Base-by-base conservation (phyloP, 30 jellyfish, hydroid and myxozoan species). In the Hydractinia echinata region DNA sequence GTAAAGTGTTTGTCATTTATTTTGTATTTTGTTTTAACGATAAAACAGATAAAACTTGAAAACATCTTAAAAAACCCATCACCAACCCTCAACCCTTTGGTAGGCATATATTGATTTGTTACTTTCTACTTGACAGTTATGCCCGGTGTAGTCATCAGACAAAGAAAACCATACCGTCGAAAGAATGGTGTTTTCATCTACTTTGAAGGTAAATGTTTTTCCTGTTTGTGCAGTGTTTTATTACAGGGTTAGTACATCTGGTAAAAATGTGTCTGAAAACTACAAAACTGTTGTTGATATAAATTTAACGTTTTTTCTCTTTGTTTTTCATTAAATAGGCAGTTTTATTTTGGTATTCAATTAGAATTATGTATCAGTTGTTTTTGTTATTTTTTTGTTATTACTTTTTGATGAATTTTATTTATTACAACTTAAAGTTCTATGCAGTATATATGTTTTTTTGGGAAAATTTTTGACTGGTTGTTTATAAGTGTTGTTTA, bases 151-250 rank as follows among this genome's bases (percentile, higher is more conserved):
- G 94, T 95, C 13, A 89, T 95, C 66, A 87, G 99, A 19, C 99
- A 95, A 76, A 89, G 99, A 83, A 95, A 95, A 74, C 94, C 97
- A 6, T 95, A 76, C 94, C 91, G 99, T 30, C 73, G 99, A 86
- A 95, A 95, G 97, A 88, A 95, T 89, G 99, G 99, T 82, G 97
- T 88, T 50, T 95, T 88, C 95, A 89, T 95, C 71, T 85, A 89
- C 58, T 95, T 95, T 88, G 99, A 95, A 89, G 99, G 99, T 93
- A 87, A 13, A 5, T 4, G 0, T 44, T 30, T 11, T 58, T 58
- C 69, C n/a, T 60, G n/a, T 60, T 60, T 60, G n/a, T 60, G 18
- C n/a, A 60, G n/a, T 16, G 18, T 60, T 60, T 58, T 30, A 30
- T 30, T 30, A 30, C 2, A 30, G 44, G 44, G 44, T 30, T 30